Conservation (phyloP, 2,113 vertebrate species). For the Lamprotornis superbus region DNA sequence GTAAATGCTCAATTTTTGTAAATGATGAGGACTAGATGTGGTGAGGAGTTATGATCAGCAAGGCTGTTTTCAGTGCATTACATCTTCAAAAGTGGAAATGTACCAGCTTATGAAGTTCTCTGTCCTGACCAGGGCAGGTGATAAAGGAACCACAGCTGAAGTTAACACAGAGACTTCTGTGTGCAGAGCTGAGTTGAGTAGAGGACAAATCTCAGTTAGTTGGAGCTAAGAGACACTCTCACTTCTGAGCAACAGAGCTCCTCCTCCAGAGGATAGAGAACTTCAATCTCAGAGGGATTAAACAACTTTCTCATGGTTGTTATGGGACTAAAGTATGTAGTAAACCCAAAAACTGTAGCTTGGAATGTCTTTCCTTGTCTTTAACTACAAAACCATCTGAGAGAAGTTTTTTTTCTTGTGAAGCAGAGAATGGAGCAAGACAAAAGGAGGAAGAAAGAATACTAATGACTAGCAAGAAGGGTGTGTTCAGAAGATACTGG, state of each 20-base stretch:
- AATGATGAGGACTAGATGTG: neutral
- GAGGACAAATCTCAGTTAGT: neutral
- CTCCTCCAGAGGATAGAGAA: neutral
- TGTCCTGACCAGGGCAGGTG: neutral
- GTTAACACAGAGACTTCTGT: neutral
- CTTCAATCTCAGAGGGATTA: neutral
- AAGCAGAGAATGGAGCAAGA: neutral
- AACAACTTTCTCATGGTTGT: neutral
- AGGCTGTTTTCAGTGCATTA: neutral
- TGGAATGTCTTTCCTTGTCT: neutral
- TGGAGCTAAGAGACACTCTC: neutral
- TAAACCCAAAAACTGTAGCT: neutral
- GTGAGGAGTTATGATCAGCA: neutral
- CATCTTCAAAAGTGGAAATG: neutral
- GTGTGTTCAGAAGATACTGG: neutral
- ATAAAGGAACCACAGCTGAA: neutral
- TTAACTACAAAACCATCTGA: neutral
- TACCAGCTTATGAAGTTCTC: neutral
- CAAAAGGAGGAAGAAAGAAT: neutral
- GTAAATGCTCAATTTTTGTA: neutral
- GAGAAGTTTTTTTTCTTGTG: neutral
- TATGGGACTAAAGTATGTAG: neutral
- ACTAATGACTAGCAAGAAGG: neutral
- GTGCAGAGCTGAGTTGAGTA: accelerated
- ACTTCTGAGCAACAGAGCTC: neutral